These are phyloP conservation scores for Venustoraphidia nigricollis DNA, from an alignment of 2,888 invertebrate genomes.

Conservation along the genomic window DNA sequence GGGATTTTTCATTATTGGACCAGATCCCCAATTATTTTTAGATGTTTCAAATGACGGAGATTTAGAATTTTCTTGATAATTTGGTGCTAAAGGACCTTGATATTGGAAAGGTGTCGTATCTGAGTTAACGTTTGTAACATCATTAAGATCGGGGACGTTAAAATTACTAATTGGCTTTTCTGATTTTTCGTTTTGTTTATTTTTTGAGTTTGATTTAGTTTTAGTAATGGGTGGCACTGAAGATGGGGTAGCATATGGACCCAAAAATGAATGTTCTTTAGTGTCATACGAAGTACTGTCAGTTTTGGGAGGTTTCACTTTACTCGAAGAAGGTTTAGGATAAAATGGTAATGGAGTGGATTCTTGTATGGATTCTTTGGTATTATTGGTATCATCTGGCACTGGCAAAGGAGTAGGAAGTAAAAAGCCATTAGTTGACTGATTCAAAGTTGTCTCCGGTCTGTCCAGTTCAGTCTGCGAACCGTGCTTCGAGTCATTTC, in stretches of 20 bases:
- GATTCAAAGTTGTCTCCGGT: background rate
- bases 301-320: constrained; percentile 10
- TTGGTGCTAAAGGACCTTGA: constrained; percentile 2
- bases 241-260: constrained; percentile 6
- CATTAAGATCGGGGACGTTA: background rate
- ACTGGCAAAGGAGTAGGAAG: constrained; percentile 1
- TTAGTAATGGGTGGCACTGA: background rate
- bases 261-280: constrained; percentile 4
- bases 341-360: background rate
- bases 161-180: background rate
- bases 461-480: constrained; percentile 1
- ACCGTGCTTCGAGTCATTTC: constrained; percentile 8
- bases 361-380: constrained; percentile 7
- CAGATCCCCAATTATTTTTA: background rate
- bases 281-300: background rate
- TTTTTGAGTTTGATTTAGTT: background rate
- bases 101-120: background rate
- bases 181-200: background rate
- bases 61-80: background rate
- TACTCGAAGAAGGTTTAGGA: constrained; percentile 7
- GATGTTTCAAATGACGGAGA: background rate
- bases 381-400: background rate
- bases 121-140: background rate
- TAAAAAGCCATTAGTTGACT: constrained; percentile 2
- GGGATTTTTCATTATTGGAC: too few species aligned